Evolutionary conservation across 2,113 vertebrate genomes (phyloP).

Genomic region (Astatoreochromis straeleni): DNA sequence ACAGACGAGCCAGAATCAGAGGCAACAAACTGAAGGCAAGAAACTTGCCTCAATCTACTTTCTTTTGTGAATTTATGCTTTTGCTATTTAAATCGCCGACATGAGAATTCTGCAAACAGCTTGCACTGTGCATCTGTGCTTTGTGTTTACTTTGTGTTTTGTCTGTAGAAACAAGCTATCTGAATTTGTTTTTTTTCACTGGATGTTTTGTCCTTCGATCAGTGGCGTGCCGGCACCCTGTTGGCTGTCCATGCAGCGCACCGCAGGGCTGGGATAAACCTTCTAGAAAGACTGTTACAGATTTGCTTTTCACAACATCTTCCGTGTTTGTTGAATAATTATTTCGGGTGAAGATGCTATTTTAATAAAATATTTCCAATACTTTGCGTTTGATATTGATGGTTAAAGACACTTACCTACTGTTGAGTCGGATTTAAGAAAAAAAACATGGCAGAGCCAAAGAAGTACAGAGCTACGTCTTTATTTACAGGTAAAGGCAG

Average conservation of each 20-base stretch:
- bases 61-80: constrained; percentile 72
- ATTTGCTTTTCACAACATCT: constrained; percentile 1
- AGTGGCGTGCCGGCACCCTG: neutral
- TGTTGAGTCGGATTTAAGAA: neutral
- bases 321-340: constrained; percentile 58
- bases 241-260: neutral
- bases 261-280: neutral
- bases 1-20: constrained; percentile 74
- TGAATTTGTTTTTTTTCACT: neutral
- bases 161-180: neutral
- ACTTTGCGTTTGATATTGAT: constrained; percentile 12
- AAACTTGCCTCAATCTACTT: constrained; percentile 72
- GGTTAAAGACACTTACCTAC: neutral
- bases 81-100: constrained; percentile 71
- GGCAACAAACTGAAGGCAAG: neutral
- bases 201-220: constrained; percentile 1
- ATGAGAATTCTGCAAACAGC: constrained; percentile 56
- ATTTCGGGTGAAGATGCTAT: constrained; percentile 86
- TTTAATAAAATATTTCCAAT: constrained; percentile 91
- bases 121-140: constrained; percentile 43
- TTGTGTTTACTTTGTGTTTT: constrained; percentile 3
- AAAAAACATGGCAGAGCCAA: neutral
- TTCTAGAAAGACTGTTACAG: constrained; percentile 4
- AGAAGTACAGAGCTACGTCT: neutral
- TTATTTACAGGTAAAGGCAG: constrained; percentile 21